These are phyloP conservation scores for Patella pellucida DNA, from an alignment of 2,888 invertebrate species.

Conservation along the genomic window DNA sequence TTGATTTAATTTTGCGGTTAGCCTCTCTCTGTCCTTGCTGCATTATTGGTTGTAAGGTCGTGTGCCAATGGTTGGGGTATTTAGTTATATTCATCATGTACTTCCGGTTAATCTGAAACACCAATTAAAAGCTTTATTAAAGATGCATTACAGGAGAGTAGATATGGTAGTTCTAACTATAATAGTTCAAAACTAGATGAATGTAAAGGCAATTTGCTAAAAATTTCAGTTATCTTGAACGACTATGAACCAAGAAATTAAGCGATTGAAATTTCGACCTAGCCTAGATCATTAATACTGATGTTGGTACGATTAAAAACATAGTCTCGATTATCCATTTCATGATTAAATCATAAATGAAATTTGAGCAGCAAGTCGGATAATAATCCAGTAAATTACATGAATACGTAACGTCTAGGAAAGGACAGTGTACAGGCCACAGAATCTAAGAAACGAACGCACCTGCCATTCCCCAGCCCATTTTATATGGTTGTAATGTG, in stretches of 20 bases:
- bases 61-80: slow-evolving; percentile 48
- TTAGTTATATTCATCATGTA: slow-evolving; percentile 51
- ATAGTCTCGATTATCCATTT: background rate
- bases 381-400: too few relatives aligned
- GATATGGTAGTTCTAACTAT: too few relatives aligned
- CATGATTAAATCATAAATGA: too few relatives aligned
- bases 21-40: slow-evolving; percentile 39
- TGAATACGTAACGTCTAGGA: too few relatives aligned
- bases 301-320: background rate
- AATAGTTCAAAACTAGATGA: too few relatives aligned
- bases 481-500: slow-evolving; percentile 52
- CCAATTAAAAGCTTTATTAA: background rate
- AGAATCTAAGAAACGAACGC: slow-evolving; percentile 10
- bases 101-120: slow-evolving; percentile 41
- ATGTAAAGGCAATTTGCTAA: too few relatives aligned
- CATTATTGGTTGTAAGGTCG: slow-evolving; percentile 33
- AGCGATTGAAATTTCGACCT: too few relatives aligned
- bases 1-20: slow-evolving; percentile 34
- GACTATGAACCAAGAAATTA: too few relatives aligned
- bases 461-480: slow-evolving; percentile 58
- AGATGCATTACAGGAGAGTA: too few relatives aligned
- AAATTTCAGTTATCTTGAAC: too few relatives aligned
- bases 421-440: too few relatives aligned
- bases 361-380: too few relatives aligned
- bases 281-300: background rate